Conservation (phyloP, 2,888 invertebrate genomes). For the Perizoma affinitatum region DNA sequence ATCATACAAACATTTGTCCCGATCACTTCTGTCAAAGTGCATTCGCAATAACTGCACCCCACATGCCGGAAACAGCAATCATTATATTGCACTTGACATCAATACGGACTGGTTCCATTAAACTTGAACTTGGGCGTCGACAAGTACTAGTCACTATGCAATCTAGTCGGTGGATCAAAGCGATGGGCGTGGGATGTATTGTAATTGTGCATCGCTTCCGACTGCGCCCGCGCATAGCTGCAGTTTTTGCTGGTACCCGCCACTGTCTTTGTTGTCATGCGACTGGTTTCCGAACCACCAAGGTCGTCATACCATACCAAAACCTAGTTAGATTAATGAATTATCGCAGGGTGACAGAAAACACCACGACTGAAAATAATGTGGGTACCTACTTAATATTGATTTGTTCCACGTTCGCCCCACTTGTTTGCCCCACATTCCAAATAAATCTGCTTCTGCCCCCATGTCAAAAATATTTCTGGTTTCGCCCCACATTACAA, state of each 20-base stretch:
- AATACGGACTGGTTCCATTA: slow-evolving; percentile 36
- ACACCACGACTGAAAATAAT: too few relatives aligned
- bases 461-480: too few relatives aligned
- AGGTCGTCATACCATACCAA: too few relatives aligned
- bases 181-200: slow-evolving; percentile 28
- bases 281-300: too few relatives aligned
- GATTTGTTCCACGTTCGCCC: too few relatives aligned
- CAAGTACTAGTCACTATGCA: slow-evolving; percentile 2
- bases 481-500: too few relatives aligned
- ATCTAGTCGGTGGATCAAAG: slow-evolving; percentile 36
- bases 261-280: slow-evolving; percentile 18
- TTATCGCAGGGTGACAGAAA: too few relatives aligned
- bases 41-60: neutral
- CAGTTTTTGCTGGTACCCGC: slow-evolving; percentile 10
- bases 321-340: too few relatives aligned
- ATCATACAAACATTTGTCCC: too few relatives aligned
- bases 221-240: slow-evolving; percentile 28
- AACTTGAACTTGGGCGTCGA: slow-evolving; percentile 38
- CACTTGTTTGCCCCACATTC: too few relatives aligned
- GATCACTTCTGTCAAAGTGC: neutral
- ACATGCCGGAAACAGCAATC: slow-evolving; percentile 14
- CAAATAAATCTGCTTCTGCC: too few relatives aligned
- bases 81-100: slow-evolving; percentile 36
- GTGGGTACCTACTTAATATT: too few relatives aligned
- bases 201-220: slow-evolving; percentile 31